phyloP scores from a whole-genome alignment of 2,797 vertebrate species.

The Sparus aurata region DNA sequence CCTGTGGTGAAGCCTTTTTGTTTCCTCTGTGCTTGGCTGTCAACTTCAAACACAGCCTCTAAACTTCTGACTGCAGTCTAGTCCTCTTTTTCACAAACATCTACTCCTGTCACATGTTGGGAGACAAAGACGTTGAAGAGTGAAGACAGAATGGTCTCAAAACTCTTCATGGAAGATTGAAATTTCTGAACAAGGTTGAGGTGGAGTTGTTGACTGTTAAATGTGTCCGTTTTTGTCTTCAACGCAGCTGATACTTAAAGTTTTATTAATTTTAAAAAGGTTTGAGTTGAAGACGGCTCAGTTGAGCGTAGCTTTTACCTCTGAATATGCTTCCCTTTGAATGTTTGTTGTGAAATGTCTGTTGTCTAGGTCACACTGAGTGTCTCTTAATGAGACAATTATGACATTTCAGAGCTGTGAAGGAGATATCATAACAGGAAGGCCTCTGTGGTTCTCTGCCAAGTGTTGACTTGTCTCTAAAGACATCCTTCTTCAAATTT shows the following conservation, averaged over 20 bases:
- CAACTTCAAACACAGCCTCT: slow-evolving; percentile 38
- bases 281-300: slow-evolving; percentile 38
- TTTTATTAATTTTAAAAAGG: slow-evolving; percentile 41
- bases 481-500: slow-evolving; percentile 15
- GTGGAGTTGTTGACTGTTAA: not conserved
- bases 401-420: slow-evolving; percentile 28
- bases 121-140: slow-evolving; percentile 25
- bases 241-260: slow-evolving; percentile 34
- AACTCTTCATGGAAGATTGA: not conserved
- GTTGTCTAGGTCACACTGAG: slow-evolving; percentile 29
- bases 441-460: slow-evolving; percentile 6
- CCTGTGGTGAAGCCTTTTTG: slow-evolving; percentile 31
- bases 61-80: slow-evolving; percentile 22
- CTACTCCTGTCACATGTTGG: slow-evolving; percentile 19
- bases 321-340: slow-evolving; percentile 57
- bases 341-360: slow-evolving; percentile 39
- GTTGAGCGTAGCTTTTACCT: slow-evolving; percentile 59
- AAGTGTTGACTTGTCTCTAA: slow-evolving; percentile 22
- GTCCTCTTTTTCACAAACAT: slow-evolving; percentile 14
- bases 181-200: slow-evolving; percentile 20
- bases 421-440: not conserved
- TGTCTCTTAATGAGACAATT: slow-evolving; percentile 25
- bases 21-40: slow-evolving; percentile 27
- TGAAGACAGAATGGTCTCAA: slow-evolving; percentile 4
- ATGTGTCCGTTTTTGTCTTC: slow-evolving; percentile 11